Percentiles rank a stretch among this genome's conserved stretches.
Conservation (phyloP, 2,797 vertebrate genomes). For the Xerus rutilus region DNA sequence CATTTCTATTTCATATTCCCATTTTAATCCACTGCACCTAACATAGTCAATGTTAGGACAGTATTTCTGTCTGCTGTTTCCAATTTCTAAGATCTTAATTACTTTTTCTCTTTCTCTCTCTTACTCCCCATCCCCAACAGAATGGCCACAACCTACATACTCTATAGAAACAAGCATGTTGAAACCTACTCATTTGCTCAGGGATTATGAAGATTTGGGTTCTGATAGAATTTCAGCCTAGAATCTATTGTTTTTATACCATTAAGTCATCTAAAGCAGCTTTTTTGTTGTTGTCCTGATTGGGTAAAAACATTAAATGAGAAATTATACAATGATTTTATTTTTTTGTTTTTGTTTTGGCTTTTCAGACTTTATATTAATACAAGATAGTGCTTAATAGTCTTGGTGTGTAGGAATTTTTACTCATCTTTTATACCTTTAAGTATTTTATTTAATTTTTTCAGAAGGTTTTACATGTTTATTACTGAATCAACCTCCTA, state of each 20-base stretch:
- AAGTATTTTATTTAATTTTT: not conserved
- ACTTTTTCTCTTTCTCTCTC: conserved; percentile 44
- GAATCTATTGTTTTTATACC: conserved; percentile 31
- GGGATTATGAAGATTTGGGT: not conserved
- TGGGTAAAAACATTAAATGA: conserved; percentile 36
- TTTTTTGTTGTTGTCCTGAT: not conserved
- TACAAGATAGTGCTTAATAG: conserved; percentile 4
- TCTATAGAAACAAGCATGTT: not conserved
- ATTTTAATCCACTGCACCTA: not conserved
- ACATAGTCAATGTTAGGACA: not conserved
- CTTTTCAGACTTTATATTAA: conserved; percentile 38
- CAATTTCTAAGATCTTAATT: conserved; percentile 51
- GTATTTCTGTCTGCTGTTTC: not conserved
- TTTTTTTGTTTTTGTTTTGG: not conserved
- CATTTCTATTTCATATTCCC: not conserved
- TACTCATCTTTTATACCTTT: conserved; percentile 35
- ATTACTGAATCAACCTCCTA: not conserved
- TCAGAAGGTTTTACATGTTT: not conserved
- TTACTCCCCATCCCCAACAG: not conserved
- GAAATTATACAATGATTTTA: not conserved
- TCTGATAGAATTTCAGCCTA: conserved; percentile 27
- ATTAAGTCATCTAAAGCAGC: not conserved
- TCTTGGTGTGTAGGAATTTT: conserved; percentile 23
- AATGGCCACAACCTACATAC: not conserved
- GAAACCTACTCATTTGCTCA: not conserved